Base-by-base conservation (phyloP, 2,113 vertebrate genomes). In the Sinocyclocheilus anophthalmus region DNA sequence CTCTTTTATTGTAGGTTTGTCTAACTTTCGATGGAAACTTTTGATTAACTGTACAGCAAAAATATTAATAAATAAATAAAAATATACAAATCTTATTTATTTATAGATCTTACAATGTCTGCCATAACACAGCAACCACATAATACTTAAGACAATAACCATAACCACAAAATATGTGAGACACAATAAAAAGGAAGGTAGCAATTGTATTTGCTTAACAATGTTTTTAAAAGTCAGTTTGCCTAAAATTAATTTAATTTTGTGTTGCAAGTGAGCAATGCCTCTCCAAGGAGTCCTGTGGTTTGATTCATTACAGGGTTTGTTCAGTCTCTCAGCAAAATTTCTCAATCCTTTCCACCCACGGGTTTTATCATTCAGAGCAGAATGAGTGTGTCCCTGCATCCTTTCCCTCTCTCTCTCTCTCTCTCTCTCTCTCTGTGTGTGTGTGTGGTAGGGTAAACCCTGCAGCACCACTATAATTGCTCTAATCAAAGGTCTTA, bases 401-500 rank as follows among this genome's bases (percentile, higher is more conserved):
- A 61, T 65, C 24, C 14, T 59, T 22, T 42, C 26, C 4, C 77
- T 61, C 30, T 10, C 57, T 59, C 20, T 22, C 57, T 10, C 57
- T 10, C 57, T 59, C 57, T 59, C 20, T 59, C 20, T 57, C 5
- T 57, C 5, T 20, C 14, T 67, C 55, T 50, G 48, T 50, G 22
- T 73, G 69, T 81, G 80, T 53, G 80, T 83, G 80, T 76, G 69
- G 37, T 59, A 69, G 37, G 42, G 70, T 63, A 88, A 81, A 86
- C 81, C 85, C 65, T 86, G 84, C 81, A 81, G 69, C 57, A 73
- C 81, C 82, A 55, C 85, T 86, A 76, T 90, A 90, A 91, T 90
- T 89, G 81, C 86, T 85, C 81, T 90, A 90, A 89, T 90, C 84
- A 90, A 88, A 87, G 89, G 90, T 89, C 88, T 87, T 89, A 88